Conservation (phyloP, 1,140 invertebrate species). For the Rhizoglyphus robini region DNA sequence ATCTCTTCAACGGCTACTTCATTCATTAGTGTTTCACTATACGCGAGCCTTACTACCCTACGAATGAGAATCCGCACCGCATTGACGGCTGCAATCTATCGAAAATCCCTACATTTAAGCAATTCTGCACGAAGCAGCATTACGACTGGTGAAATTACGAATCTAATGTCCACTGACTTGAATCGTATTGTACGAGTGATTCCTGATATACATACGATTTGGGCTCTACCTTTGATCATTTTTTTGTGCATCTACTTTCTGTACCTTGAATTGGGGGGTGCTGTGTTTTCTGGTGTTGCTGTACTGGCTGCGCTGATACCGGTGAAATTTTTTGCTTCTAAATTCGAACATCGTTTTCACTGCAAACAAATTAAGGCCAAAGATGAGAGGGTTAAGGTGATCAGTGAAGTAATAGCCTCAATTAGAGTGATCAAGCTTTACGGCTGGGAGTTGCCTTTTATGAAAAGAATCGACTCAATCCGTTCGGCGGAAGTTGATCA, state of each 20-base stretch:
- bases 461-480: slow-evolving; percentile 22
- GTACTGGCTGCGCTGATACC: slow-evolving; percentile 38
- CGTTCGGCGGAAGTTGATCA: slow-evolving; percentile 24
- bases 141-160: slow-evolving; percentile 42
- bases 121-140: slow-evolving; percentile 31
- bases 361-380: slow-evolving; percentile 43
- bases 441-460: slow-evolving; percentile 45
- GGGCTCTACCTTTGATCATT: slow-evolving; percentile 90
- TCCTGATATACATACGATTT: slow-evolving; percentile 50
- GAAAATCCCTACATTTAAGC: slow-evolving; percentile 31
- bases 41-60: slow-evolving; percentile 66
- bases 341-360: slow-evolving; percentile 32
- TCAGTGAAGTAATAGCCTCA: slow-evolving; percentile 62
- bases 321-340: slow-evolving; percentile 20
- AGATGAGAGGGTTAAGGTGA: slow-evolving; percentile 55
- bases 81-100: slow-evolving; percentile 28
- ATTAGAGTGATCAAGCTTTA: slow-evolving; percentile 65
- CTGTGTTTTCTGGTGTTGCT: slow-evolving; percentile 34
- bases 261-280: slow-evolving; percentile 52
- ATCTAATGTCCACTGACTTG: slow-evolving; percentile 42
- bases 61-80: slow-evolving; percentile 35
- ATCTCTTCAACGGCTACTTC: slow-evolving; percentile 28
- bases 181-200: slow-evolving; percentile 31
- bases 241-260: slow-evolving; percentile 73
- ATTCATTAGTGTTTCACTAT: slow-evolving; percentile 27